phyloP scores from a whole-genome alignment of 2,113 vertebrate species.

The Melanerpes aurifrons region DNA sequence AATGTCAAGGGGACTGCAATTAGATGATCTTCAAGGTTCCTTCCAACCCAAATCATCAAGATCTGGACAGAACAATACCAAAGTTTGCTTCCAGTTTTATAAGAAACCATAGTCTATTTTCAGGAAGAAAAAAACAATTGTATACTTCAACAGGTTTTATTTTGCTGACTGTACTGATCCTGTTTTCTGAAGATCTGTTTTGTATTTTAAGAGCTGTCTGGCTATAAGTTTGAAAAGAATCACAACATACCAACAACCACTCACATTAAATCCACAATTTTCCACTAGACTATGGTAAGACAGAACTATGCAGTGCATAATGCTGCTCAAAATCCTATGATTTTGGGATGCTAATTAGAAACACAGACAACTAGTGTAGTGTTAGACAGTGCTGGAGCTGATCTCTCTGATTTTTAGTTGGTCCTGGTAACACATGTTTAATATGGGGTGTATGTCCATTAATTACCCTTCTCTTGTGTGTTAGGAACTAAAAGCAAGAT shows the following conservation, averaged over 20 bases:
- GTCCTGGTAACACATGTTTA: neutral
- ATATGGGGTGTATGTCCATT: neutral
- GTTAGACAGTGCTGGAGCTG: neutral
- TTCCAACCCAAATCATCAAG: neutral
- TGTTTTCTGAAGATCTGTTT: neutral
- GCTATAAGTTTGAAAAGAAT: neutral
- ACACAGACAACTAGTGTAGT: neutral
- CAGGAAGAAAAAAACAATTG: too few relatives aligned
- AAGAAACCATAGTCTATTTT: neutral
- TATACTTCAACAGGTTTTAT: neutral
- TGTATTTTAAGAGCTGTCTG: neutral
- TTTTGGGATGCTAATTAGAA: neutral
- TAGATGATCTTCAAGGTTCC: too few relatives aligned
- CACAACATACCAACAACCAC: neutral
- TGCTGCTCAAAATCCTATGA: neutral
- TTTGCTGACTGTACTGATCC: neutral
- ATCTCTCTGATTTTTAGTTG: neutral
- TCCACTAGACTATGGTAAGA: neutral
- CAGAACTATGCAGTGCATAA: neutral
- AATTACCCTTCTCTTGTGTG: accelerated
- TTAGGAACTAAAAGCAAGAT: neutral
- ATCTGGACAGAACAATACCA: neutral
- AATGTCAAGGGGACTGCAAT: too few relatives aligned
- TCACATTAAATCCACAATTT: neutral
- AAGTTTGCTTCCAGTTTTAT: neutral